A percentile compares a stretch with the other conserved stretches of the same genome.
These are phyloP conservation scores for Saguinus imperator DNA, from an alignment of 2,113 vertebrate genomes.

Conservation along the genomic window DNA sequence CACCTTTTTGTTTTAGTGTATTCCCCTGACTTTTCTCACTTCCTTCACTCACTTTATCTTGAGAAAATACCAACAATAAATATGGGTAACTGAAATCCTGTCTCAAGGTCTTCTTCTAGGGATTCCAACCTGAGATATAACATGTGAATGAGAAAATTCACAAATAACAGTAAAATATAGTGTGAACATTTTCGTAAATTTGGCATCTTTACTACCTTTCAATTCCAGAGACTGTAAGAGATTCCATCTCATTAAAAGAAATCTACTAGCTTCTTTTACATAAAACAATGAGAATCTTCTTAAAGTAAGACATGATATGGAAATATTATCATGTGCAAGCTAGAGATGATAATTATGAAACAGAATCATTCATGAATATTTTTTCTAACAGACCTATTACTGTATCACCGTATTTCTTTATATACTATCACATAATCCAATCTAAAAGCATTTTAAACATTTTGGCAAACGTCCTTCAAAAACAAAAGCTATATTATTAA, in stretches of 20 bases:
- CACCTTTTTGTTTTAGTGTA: neutral
- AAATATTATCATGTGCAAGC: neutral
- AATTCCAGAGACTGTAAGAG: neutral
- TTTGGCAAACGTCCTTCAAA: neutral
- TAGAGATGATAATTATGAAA: neutral
- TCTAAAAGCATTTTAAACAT: neutral
- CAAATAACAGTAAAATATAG: neutral
- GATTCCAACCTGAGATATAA: neutral
- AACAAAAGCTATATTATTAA: neutral
- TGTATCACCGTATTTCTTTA: neutral
- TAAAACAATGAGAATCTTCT: neutral
- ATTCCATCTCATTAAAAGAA: neutral
- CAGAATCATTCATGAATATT: neutral
- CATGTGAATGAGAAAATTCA: neutral
- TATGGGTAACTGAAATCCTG: neutral
- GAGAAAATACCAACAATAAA: neutral
- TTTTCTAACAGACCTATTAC: neutral
- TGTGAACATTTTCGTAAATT: neutral
- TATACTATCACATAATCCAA: neutral
- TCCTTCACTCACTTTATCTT: neutral
- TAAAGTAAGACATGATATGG: neutral
- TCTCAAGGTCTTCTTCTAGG: neutral
- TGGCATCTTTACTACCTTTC: neutral
- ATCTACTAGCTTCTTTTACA: neutral
- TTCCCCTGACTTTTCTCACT: neutral